A percentile compares a stretch with the other conserved stretches of the same genome.
These are phyloP conservation scores for Pentalonia nigronervosa DNA, from an alignment of 1,140 invertebrate genomes.

Conservation along the genomic window DNA sequence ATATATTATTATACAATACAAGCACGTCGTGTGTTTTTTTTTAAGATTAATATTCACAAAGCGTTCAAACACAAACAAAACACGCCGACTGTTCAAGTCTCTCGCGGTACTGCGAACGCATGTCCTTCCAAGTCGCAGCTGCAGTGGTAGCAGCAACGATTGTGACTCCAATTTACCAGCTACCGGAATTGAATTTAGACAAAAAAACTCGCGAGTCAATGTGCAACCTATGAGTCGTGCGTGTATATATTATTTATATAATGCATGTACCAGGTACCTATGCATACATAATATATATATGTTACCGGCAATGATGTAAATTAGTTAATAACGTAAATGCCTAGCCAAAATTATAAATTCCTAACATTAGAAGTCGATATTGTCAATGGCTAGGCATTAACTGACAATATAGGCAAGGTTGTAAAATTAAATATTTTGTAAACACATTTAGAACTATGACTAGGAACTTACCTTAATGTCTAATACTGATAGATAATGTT, in stretches of 20 bases:
- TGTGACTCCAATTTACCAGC: conserved; percentile 6
- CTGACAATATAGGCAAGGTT: too few relatives aligned
- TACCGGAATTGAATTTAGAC: conserved; percentile 12
- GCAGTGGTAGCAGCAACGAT: background rate
- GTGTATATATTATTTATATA: background rate
- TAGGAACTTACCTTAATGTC: too few relatives aligned
- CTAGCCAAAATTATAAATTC: too few relatives aligned
- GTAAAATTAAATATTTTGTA: too few relatives aligned
- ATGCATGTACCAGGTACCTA: background rate
- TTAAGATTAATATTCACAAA: background rate
- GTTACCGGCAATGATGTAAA: too few relatives aligned
- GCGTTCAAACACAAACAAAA: conserved; percentile 17
- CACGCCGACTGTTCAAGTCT: background rate
- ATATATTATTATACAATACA: conserved; percentile 4
- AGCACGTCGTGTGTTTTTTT: background rate
- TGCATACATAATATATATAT: background rate
- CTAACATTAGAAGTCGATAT: too few relatives aligned
- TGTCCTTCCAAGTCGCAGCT: background rate
- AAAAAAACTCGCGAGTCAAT: background rate
- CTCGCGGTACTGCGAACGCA: background rate
- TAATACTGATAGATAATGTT: too few relatives aligned
- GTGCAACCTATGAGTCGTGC: background rate
- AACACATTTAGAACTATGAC: too few relatives aligned
- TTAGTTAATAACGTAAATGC: too few relatives aligned
- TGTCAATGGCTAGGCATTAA: too few relatives aligned